Evolutionary conservation across 2,888 invertebrate genomes (phyloP), one percentile per base, ranked within the genome.

Genomic region (Phyllotreta cruciferae): DNA sequence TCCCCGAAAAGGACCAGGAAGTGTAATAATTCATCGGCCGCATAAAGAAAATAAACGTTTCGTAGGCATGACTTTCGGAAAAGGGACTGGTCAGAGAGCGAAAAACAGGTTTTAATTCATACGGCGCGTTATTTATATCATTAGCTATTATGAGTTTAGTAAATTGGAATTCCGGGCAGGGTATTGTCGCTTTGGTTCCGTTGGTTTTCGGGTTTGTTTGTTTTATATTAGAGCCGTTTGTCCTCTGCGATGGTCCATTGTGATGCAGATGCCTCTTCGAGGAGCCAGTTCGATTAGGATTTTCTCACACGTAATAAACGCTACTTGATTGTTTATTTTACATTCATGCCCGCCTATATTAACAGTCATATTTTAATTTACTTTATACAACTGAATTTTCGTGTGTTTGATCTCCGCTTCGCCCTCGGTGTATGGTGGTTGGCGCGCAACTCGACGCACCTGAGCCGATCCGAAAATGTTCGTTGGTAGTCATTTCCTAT

Each of bases 401-500:
- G n/a, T n/a, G n/a, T n/a, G n/a, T n/a, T n/a, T n/a, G n/a, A n/a
- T n/a, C n/a, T n/a, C n/a, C n/a, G n/a, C n/a, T n/a, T n/a, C n/a
- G n/a, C n/a, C n/a, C n/a, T n/a, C n/a, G n/a, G n/a, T n/a, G n/a
- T n/a, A n/a, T n/a, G 24, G 24, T 24, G 1, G 24, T 24, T 58
- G 41, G 50, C 50, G 58, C 58, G 58, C 10, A 47, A 24, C 66
- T 70, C 70, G 75, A 78, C 79, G 78, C 80, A 80, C 80, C 80
- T 80, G 80, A 79, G 77, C 77, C 77, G 75, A 77, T 73, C 68
- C 55, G 60, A 69, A 24, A 24, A 70, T 76, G 78, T 75, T 79
- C 80, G 79, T 80, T 80, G 78, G 24, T 73, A 75, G 77, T 77
- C 78, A 78, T 78, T 79, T 80, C 80, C 80, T 79, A 58, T 77